Evolutionary conservation across 2,797 vertebrate genomes (phyloP).

Genomic region (Jordanella pulchra): DNA sequence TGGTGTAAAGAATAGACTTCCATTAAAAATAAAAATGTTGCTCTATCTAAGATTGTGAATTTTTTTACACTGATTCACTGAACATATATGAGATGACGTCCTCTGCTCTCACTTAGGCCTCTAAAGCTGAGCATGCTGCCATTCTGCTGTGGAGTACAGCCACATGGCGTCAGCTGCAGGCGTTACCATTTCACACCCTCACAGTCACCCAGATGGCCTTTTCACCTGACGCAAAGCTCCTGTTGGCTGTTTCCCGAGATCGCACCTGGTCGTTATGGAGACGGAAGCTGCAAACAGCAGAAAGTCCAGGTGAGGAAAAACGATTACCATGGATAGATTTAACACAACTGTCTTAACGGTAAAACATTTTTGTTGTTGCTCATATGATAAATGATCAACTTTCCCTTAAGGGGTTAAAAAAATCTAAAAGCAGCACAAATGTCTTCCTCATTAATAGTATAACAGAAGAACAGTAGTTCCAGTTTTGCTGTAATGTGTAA

Average conservation of each 20-base stretch:
- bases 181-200: conserved; percentile 88
- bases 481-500: neutral
- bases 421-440: neutral
- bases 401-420: neutral
- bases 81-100: neutral
- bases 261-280: conserved; percentile 96
- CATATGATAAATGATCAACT: neutral
- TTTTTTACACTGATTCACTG: neutral
- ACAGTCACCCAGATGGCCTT: conserved; percentile 97
- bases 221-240: conserved; percentile 86
- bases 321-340: neutral
- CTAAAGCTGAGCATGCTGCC: conserved; percentile 91
- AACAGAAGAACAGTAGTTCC: neutral
- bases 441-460: neutral
- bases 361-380: neutral
- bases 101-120: conserved; percentile 80
- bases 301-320: conserved; percentile 78
- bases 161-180: conserved; percentile 91
- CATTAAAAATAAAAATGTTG: neutral
- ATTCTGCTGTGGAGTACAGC: conserved; percentile 91
- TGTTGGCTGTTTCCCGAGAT: conserved; percentile 94
- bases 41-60: neutral
- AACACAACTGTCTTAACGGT: neutral
- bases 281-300: conserved; percentile 62
- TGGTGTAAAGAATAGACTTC: neutral